Evolutionary conservation across 2,888 invertebrate genomes (phyloP).

Genomic region (Peribatodes rhomboidaria): DNA sequence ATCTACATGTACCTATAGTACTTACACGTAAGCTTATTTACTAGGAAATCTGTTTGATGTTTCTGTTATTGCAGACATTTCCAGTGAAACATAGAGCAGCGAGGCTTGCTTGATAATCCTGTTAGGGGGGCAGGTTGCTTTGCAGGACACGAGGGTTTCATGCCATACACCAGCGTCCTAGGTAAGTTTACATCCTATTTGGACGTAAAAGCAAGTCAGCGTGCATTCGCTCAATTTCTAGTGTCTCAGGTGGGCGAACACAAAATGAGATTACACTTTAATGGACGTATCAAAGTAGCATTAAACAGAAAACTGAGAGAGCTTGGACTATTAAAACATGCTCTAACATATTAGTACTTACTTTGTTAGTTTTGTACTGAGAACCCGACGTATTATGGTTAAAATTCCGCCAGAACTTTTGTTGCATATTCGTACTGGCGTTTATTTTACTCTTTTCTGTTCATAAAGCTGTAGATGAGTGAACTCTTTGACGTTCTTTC

Average conservation of each 20-base stretch:
- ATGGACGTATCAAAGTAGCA: constrained; percentile 36
- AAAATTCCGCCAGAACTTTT: not conserved
- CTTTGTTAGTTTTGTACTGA: constrained; percentile 37
- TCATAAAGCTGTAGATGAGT: constrained; percentile 8
- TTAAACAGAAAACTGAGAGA: constrained; percentile 39
- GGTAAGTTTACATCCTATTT: constrained; percentile 64
- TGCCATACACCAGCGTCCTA: constrained; percentile 54
- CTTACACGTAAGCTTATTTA: too few species aligned
- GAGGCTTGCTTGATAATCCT: constrained; percentile 59
- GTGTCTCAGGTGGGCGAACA: constrained; percentile 39
- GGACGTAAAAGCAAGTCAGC: constrained; percentile 47
- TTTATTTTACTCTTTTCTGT: not conserved
- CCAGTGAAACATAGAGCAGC: constrained; percentile 45
- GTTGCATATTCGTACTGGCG: not conserved
- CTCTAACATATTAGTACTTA: constrained; percentile 38
- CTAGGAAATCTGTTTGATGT: not conserved
- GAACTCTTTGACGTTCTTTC: constrained; percentile 22
- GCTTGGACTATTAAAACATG: constrained; percentile 35
- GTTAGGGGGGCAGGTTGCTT: constrained; percentile 67
- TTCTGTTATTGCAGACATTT: constrained; percentile 38
- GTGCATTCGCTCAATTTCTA: constrained; percentile 40
- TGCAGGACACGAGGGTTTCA: constrained; percentile 69
- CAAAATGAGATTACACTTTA: constrained; percentile 39
- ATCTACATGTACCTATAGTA: too few species aligned
- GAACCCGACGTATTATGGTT: not conserved